Percentiles rank a stretch among this genome's conserved stretches.
phyloP scores from a whole-genome alignment of 2,797 vertebrate species.

The Rhinophrynus dorsalis region DNA sequence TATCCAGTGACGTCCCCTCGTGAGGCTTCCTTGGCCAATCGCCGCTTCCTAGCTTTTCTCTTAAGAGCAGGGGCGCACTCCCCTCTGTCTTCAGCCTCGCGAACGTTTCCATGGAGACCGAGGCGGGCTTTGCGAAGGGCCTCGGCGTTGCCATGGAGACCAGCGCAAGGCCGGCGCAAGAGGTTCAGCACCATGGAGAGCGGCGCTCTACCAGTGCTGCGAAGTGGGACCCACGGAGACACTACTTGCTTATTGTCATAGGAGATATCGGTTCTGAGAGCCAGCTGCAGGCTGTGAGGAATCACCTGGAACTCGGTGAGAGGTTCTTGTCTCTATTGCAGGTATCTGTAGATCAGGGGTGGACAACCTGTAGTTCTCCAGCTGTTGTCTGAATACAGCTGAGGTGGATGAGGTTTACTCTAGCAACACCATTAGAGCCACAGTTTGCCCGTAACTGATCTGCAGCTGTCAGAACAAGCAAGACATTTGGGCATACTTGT shows the following conservation, averaged over 20 bases:
- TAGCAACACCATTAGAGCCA: too few species aligned
- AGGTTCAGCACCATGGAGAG: slow-evolving; percentile 66
- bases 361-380: too few species aligned
- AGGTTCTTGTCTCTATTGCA: slow-evolving; percentile 32
- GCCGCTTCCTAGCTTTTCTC: slow-evolving; percentile 46
- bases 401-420: too few species aligned
- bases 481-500: too few species aligned
- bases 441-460: too few species aligned
- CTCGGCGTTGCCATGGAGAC: slow-evolving; percentile 85
- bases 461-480: too few species aligned
- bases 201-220: slow-evolving; percentile 45
- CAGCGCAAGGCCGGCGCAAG: slow-evolving; percentile 59
- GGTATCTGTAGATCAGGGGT: too few species aligned
- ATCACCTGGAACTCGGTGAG: slow-evolving; percentile 83
- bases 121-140: slow-evolving; percentile 65
- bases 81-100: slow-evolving; percentile 56
- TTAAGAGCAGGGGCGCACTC: slow-evolving; percentile 63
- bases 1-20: not conserved
- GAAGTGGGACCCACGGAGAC: slow-evolving; percentile 60
- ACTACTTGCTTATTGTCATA: slow-evolving; percentile 83
- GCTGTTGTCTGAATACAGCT: too few species aligned
- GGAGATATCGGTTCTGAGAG: slow-evolving; percentile 77
- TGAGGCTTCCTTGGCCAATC: slow-evolving; percentile 67
- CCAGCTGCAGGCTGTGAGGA: slow-evolving; percentile 75
- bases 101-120: slow-evolving; percentile 89